These are phyloP conservation scores for Cryptocephalus moraei DNA, from an alignment of 2,888 invertebrate species.

Conservation along the genomic window DNA sequence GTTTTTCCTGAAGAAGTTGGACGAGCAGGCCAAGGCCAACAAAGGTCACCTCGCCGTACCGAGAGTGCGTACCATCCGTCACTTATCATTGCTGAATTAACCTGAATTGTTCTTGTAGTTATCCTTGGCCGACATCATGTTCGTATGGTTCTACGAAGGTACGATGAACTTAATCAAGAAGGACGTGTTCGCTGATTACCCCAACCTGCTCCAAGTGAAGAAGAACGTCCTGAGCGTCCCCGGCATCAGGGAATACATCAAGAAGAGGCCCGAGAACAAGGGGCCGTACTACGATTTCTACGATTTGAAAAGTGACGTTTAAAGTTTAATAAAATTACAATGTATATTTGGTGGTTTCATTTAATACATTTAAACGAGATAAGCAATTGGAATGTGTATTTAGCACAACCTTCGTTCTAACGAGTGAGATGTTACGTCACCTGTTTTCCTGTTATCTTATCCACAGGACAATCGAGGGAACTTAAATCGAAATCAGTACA, in stretches of 20 bases:
- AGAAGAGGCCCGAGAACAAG: constrained; percentile 42
- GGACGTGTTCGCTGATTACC: constrained; percentile 41
- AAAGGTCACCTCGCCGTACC: constrained; percentile 9
- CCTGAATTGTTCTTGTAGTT: constrained; percentile 3
- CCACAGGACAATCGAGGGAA: too few species aligned
- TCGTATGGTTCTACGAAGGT: constrained; percentile 4
- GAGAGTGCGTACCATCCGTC: constrained; percentile 1
- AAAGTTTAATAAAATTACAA: background rate
- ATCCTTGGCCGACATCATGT: constrained; percentile 8
- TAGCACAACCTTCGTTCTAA: too few species aligned
- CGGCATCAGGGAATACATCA: constrained; percentile 54
- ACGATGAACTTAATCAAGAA: background rate
- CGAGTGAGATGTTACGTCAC: too few species aligned
- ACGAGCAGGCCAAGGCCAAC: constrained; percentile 4
- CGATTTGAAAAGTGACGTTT: background rate
- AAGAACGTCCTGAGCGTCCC: constrained; percentile 47
- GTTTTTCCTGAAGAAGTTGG: constrained; percentile 2
- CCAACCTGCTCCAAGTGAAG: constrained; percentile 45
- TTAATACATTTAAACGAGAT: too few species aligned
- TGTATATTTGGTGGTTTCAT: too few species aligned
- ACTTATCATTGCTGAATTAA: background rate
- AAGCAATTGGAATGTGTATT: too few species aligned
- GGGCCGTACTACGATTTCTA: background rate
- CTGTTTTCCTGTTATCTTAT: too few species aligned
- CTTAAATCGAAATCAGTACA: too few species aligned